Conservation (phyloP, 2,797 vertebrate species). For the Sebastes trivittatus region DNA sequence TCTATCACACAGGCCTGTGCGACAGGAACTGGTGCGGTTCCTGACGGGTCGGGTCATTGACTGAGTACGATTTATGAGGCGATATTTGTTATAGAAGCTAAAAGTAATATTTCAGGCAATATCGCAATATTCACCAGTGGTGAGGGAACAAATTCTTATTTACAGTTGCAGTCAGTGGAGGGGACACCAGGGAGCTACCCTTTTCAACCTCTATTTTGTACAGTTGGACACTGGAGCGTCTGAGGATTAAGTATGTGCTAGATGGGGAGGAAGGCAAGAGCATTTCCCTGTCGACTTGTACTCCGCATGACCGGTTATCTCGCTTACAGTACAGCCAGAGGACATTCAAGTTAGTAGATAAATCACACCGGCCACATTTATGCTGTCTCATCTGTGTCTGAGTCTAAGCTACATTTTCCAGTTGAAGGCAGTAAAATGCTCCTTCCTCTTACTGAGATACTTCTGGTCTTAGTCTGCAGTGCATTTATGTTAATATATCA, state of each 20-base stretch:
- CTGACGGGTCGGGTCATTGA: background rate
- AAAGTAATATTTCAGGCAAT: conserved; percentile 16
- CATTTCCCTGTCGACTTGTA: conserved; percentile 39
- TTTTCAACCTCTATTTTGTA: conserved; percentile 68
- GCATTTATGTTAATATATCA: background rate
- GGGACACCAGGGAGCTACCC: conserved; percentile 59
- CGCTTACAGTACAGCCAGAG: conserved; percentile 21
- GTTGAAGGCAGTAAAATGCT: background rate
- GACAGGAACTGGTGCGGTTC: background rate
- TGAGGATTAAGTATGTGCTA: conserved; percentile 54
- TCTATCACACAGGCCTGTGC: background rate
- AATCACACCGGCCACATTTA: conserved; percentile 26
- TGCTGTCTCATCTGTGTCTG: conserved; percentile 21
- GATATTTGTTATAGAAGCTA: background rate
- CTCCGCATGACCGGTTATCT: conserved; percentile 39
- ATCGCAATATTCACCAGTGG: background rate
- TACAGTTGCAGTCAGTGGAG: conserved; percentile 51
- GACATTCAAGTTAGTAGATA: conserved; percentile 34
- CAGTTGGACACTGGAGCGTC: conserved; percentile 41
- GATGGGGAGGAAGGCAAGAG: conserved; percentile 25
- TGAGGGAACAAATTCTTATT: conserved; percentile 43
- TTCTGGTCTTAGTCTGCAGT: background rate
- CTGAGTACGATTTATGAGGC: background rate
- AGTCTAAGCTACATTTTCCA: conserved; percentile 4
- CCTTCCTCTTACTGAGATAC: background rate